phyloP scores from a whole-genome alignment of 1,140 invertebrate species.

The Anastrepha ludens region DNA sequence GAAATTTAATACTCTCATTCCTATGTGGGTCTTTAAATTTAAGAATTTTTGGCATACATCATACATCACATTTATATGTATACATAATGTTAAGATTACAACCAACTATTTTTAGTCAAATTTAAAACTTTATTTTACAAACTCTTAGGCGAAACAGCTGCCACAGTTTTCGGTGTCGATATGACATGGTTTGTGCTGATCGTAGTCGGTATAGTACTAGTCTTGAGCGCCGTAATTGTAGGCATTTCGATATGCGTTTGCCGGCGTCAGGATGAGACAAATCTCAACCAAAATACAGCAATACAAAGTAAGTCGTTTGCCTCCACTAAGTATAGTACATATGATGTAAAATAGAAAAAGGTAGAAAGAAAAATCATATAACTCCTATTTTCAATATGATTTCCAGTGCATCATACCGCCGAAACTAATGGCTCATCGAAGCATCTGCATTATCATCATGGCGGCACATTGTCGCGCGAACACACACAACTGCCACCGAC shows the following conservation, averaged over 20 bases:
- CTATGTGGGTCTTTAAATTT: too few species aligned
- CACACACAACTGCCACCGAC: conserved; percentile 74
- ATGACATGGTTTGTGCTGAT: conserved; percentile 84
- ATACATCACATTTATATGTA: too few species aligned
- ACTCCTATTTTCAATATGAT: not conserved
- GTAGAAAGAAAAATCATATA: too few species aligned
- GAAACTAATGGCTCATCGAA: conserved; percentile 85
- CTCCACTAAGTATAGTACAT: not conserved
- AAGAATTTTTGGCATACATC: too few species aligned
- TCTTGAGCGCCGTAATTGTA: conserved; percentile 81
- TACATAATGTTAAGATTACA: too few species aligned
- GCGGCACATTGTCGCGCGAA: conserved; percentile 74
- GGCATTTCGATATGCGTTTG: conserved; percentile 84
- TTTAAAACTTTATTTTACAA: not conserved
- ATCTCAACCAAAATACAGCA: conserved; percentile 74
- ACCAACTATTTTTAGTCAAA: too few species aligned
- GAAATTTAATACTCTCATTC: too few species aligned
- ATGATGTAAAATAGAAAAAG: not conserved
- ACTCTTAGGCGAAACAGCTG: conserved; percentile 81
- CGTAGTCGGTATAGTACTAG: conserved; percentile 80
- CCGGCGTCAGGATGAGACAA: conserved; percentile 78
- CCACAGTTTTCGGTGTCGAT: conserved; percentile 84
- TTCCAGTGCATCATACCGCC: conserved; percentile 86
- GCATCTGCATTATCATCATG: conserved; percentile 76
- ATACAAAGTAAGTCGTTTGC: conserved; percentile 64